phyloP scores from a whole-genome alignment of 1,140 invertebrate species.

The Drosophila lini region DNA sequence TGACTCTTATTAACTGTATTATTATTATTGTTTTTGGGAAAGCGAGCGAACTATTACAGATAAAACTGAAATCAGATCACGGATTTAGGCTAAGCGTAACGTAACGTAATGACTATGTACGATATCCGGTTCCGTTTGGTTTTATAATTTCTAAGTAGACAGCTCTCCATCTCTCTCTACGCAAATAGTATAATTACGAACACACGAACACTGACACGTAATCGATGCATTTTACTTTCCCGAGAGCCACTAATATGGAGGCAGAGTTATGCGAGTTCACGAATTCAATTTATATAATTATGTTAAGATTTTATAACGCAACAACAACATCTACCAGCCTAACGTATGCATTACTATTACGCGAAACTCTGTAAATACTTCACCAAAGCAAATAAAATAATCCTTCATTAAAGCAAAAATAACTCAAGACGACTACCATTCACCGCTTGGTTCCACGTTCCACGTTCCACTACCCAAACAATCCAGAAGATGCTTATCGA shows the following conservation, averaged over 20 bases:
- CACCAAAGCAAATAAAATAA: slow-evolving; percentile 72
- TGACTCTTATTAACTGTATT: slow-evolving; percentile 52
- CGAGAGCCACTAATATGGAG: background rate
- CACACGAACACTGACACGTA: slow-evolving; percentile 56
- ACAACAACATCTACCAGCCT: slow-evolving; percentile 46
- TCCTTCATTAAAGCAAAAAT: slow-evolving; percentile 69
- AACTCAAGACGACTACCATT: slow-evolving; percentile 30
- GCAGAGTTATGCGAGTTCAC: slow-evolving; percentile 53
- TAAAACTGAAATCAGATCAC: slow-evolving; percentile 27
- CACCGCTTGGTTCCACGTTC: slow-evolving; percentile 41
- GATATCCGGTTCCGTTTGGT: slow-evolving; percentile 57
- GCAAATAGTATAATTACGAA: slow-evolving; percentile 44
- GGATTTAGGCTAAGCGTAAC: slow-evolving; percentile 17
- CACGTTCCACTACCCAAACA: slow-evolving; percentile 23
- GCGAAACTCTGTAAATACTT: slow-evolving; percentile 74
- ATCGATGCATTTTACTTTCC: slow-evolving; percentile 78
- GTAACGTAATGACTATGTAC: slow-evolving; percentile 19
- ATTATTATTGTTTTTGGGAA: slow-evolving; percentile 52
- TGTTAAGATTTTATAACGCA: slow-evolving; percentile 83
- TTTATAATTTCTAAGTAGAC: slow-evolving; percentile 76
- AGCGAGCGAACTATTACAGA: slow-evolving; percentile 67
- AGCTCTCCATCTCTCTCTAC: slow-evolving; percentile 44
- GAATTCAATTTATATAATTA: slow-evolving; percentile 78
- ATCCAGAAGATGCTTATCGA: slow-evolving; percentile 32
- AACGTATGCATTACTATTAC: slow-evolving; percentile 49